phyloP scores from a whole-genome alignment of 2,888 invertebrate genomes.

The Lasioglossum oenotherae region DNA sequence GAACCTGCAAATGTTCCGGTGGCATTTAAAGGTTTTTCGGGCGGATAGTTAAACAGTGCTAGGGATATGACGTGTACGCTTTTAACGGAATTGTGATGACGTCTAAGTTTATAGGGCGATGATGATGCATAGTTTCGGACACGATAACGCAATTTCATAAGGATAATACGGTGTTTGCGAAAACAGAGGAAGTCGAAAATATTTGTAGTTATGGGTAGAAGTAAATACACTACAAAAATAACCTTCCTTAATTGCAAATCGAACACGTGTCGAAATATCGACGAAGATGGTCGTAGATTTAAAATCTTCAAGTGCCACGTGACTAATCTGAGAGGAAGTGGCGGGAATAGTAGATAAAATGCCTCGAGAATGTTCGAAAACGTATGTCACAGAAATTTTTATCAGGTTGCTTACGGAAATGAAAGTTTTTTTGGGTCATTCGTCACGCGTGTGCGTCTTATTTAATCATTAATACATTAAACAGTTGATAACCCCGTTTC shows the following conservation, averaged over 20 bases:
- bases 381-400: constrained; percentile 21
- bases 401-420: constrained; percentile 32
- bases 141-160: neutral
- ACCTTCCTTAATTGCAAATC: neutral
- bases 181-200: neutral
- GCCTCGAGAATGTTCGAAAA: constrained; percentile 25
- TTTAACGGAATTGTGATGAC: neutral
- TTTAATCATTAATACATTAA: constrained; percentile 26
- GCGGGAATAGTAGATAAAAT: neutral
- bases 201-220: neutral
- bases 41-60: neutral
- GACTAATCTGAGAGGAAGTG: neutral
- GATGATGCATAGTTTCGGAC: neutral
- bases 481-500: constrained; percentile 29
- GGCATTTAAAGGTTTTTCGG: neutral
- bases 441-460: constrained; percentile 7
- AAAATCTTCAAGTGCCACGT: neutral
- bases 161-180: neutral
- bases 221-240: neutral
- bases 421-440: constrained; percentile 31
- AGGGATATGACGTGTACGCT: neutral
- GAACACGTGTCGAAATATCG: neutral
- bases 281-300: neutral
- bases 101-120: neutral
- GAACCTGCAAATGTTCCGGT: neutral